Evolutionary conservation across 2,797 vertebrate species (phyloP).

Genomic region (Carcharodon carcharias): DNA sequence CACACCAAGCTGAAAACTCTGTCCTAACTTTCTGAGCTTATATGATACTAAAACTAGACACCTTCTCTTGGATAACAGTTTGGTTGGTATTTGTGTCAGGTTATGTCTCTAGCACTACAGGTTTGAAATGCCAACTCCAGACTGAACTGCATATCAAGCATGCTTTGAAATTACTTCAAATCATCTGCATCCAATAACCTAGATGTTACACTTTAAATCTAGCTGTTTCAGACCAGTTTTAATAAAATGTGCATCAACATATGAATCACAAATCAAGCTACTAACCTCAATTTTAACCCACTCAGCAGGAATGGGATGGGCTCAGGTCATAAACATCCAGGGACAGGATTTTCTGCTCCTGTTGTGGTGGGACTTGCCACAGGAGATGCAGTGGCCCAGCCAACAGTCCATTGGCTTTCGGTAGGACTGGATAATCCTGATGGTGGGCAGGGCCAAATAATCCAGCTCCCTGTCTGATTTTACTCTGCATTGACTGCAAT

Average conservation of each 20-base stretch:
- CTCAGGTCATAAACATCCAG: background rate
- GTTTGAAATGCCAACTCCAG: background rate
- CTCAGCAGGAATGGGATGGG: background rate
- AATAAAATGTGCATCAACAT: background rate
- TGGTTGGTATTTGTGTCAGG: background rate
- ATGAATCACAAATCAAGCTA: background rate
- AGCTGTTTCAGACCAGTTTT: background rate
- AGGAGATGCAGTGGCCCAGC: no score
- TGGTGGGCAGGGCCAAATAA: no score
- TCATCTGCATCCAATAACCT: background rate
- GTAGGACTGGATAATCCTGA: no score
- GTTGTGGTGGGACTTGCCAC: no score
- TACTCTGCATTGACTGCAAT: background rate
- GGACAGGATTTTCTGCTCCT: no score
- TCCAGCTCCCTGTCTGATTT: background rate
- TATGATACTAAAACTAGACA: background rate
- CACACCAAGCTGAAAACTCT: no score
- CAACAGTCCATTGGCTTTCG: no score
- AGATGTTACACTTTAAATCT: background rate
- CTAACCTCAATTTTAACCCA: background rate
- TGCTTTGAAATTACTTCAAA: background rate
- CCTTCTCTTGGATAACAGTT: background rate
- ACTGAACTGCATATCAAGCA: background rate
- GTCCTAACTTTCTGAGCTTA: background rate
- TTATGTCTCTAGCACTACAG: background rate